Percentiles rank a stretch among this genome's conserved stretches.
These are phyloP conservation scores for Eutrigla gurnardus DNA, from an alignment of 2,797 vertebrate species.

Conservation along the genomic window DNA sequence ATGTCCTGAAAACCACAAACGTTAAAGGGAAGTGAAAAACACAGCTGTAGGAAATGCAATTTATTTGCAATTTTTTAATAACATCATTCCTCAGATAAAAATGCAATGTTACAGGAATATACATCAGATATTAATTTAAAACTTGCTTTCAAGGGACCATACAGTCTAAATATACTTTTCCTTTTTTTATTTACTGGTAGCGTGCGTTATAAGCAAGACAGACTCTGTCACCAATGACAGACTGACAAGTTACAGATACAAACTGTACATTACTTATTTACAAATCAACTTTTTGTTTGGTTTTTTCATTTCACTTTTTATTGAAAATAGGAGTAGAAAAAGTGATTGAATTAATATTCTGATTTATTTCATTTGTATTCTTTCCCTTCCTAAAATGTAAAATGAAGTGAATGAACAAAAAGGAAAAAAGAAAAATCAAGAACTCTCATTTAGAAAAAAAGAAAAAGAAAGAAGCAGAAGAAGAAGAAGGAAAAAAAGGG, in stretches of 20 bases:
- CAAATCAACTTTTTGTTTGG: constrained; percentile 88
- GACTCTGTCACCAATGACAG: constrained; percentile 94
- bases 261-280: constrained; percentile 98
- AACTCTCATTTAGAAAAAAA: constrained; percentile 67
- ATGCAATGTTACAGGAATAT: constrained; percentile 99
- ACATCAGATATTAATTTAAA: constrained; percentile 98
- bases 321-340: constrained; percentile 91
- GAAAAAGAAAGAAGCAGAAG: constrained; percentile 55
- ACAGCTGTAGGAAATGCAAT: constrained; percentile 88
- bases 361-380: constrained; percentile 84
- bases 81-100: constrained; percentile 99
- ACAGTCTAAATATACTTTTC: constrained; percentile 90
- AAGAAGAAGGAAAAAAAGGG: constrained; percentile 59
- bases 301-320: constrained; percentile 83
- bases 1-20: background rate
- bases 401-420: constrained; percentile 81
- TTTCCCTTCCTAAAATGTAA: constrained; percentile 86
- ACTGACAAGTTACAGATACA: constrained; percentile 94
- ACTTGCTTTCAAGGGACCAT: constrained; percentile 92
- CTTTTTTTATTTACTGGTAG: constrained; percentile 91
- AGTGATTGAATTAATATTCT: constrained; percentile 88
- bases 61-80: constrained; percentile 99
- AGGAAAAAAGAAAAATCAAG: constrained; percentile 37
- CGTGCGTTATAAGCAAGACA: constrained; percentile 95
- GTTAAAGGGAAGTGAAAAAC: constrained; percentile 46